These are phyloP conservation scores for Pogonocherus hispidulus DNA, from an alignment of 2,888 invertebrate genomes.

Conservation along the genomic window DNA sequence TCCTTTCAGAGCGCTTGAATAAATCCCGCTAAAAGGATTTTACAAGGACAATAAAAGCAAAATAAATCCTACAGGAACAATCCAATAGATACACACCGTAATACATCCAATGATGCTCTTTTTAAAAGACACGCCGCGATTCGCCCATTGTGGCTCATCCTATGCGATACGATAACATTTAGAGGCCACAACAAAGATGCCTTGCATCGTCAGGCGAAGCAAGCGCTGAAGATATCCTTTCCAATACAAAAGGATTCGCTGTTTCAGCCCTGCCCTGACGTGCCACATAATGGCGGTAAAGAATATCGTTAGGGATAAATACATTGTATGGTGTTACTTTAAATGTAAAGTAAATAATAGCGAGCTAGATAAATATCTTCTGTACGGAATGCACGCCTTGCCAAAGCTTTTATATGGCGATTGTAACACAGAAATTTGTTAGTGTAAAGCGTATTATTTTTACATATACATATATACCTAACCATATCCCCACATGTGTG, in stretches of 20 bases:
- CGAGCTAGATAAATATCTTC: neutral
- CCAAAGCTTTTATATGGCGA: neutral
- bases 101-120: slow-evolving; percentile 18
- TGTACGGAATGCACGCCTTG: neutral
- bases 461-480: no score
- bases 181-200: slow-evolving; percentile 19
- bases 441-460: no score
- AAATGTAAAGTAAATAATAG: slow-evolving; percentile 19
- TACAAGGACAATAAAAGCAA: slow-evolving; percentile 2
- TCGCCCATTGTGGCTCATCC: slow-evolving; percentile 12
- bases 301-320: neutral
- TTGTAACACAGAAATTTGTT: no score
- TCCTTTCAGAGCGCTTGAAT: neutral
- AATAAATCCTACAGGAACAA: neutral
- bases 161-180: slow-evolving; percentile 27
- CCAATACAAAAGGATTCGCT: slow-evolving; percentile 16
- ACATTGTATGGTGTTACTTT: neutral
- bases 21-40: slow-evolving; percentile 1
- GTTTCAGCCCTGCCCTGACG: slow-evolving; percentile 18
- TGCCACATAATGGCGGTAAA: slow-evolving; percentile 14
- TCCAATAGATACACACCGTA: slow-evolving; percentile 5
- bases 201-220: slow-evolving; percentile 8
- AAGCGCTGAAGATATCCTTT: slow-evolving; percentile 9
- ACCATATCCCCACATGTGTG: no score
- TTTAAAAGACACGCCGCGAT: slow-evolving; percentile 20